These are phyloP conservation scores for Dicrostonyx torquatus DNA, from an alignment of 2,797 vertebrate genomes.

Conservation along the genomic window DNA sequence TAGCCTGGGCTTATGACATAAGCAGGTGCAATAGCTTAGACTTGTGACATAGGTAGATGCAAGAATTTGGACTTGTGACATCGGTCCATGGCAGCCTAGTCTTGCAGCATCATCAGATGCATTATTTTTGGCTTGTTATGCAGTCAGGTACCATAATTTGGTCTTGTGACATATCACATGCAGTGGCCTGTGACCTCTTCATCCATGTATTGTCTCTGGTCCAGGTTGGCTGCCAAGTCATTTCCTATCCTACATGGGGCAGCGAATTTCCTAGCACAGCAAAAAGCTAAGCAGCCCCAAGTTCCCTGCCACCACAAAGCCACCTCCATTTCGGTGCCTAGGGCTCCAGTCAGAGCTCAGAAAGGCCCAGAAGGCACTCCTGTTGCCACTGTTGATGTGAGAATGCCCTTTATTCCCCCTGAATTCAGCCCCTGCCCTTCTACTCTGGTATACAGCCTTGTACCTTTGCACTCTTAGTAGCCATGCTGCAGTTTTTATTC, in stretches of 20 bases:
- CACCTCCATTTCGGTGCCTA: not conserved
- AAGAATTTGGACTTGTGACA: not conserved
- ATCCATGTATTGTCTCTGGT: fast-evolving
- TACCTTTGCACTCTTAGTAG: not conserved
- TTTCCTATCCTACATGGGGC: not conserved
- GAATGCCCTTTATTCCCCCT: not conserved
- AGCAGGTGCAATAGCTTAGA: not conserved
- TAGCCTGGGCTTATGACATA: not conserved
- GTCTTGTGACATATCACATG: not conserved
- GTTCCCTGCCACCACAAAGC: fast-evolving
- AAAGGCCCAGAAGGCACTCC: not conserved
- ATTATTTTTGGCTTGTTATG: not conserved
- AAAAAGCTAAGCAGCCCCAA: not conserved
- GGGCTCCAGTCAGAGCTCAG: not conserved
- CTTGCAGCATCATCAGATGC: not conserved
- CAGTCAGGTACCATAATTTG: not conserved
- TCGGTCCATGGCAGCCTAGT: not conserved
- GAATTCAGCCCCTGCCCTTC: not conserved
- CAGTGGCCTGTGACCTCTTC: too few relatives aligned
- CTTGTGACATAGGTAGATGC: not conserved
- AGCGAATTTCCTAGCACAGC: not conserved
- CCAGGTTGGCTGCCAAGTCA: too few relatives aligned
- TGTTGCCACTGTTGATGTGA: not conserved
- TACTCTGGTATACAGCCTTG: not conserved
- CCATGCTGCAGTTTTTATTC: not conserved